phyloP scores from a whole-genome alignment of 2,113 vertebrate species.

The Polypterus bichir region DNA sequence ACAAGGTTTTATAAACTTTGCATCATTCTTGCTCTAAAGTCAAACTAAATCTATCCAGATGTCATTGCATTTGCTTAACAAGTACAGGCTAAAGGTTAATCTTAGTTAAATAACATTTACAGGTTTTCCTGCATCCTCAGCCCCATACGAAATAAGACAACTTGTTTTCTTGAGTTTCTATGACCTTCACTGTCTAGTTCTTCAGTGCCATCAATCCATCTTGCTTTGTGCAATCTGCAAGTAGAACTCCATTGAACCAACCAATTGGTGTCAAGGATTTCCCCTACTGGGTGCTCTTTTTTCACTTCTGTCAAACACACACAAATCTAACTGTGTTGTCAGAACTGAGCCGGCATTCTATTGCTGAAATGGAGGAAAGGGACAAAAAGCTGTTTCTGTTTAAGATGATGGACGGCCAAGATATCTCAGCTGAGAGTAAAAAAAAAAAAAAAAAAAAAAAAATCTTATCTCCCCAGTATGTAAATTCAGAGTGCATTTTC shows the following conservation, averaged over 20 bases:
- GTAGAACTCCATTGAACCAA: slow-evolving; percentile 33
- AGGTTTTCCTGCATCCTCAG: slow-evolving; percentile 10
- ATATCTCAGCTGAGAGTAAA: not conserved
- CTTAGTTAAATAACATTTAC: slow-evolving; percentile 29
- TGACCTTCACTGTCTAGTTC: slow-evolving; percentile 49
- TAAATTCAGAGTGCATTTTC: not conserved
- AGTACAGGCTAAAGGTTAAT: slow-evolving; percentile 24
- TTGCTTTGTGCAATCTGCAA: slow-evolving; percentile 30
- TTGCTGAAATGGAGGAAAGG: not conserved
- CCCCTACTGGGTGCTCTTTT: slow-evolving; percentile 28
- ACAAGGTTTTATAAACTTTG: too few relatives aligned
- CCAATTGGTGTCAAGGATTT: slow-evolving; percentile 42
- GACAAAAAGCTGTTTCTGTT: not conserved
- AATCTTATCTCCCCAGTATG: not conserved
- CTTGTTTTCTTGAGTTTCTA: slow-evolving; percentile 21
- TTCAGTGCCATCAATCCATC: slow-evolving; percentile 43
- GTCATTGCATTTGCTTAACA: too few relatives aligned
- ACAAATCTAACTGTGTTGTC: slow-evolving; percentile 27
- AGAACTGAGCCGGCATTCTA: not conserved
- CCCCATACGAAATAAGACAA: slow-evolving; percentile 29
- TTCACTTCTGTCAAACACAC: slow-evolving; percentile 22
- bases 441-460: too few relatives aligned
- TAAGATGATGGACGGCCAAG: not conserved
- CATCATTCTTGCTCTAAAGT: too few relatives aligned
- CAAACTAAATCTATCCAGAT: too few relatives aligned